These are phyloP conservation scores for Meleagris gallopavo DNA, from an alignment of 2,113 vertebrate species.

Conservation along the genomic window DNA sequence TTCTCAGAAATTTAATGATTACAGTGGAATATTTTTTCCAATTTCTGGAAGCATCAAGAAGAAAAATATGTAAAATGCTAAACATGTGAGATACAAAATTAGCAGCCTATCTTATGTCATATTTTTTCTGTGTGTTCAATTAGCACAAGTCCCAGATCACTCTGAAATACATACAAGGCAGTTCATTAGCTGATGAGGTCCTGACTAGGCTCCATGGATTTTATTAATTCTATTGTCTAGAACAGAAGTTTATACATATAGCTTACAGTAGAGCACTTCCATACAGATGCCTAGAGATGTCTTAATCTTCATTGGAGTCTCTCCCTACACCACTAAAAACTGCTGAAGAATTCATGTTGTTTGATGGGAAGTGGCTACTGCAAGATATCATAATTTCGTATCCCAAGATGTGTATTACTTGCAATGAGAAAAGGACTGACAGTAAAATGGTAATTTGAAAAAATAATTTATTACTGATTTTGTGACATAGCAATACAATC, in stretches of 20 bases:
- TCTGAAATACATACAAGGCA: not conserved
- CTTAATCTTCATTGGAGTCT: not conserved
- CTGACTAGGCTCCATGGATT: not conserved
- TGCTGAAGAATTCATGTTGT: not conserved
- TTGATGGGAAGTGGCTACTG: not conserved
- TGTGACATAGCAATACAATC: not conserved
- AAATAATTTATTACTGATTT: not conserved
- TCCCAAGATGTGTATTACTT: not conserved
- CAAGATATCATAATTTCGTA: not conserved
- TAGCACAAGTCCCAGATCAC: not conserved
- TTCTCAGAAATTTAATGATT: not conserved
- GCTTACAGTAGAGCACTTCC: not conserved
- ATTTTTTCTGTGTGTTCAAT: not conserved
- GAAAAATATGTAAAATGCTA: not conserved
- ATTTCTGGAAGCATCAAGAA: not conserved
- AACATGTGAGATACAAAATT: not conserved
- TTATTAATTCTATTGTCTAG: not conserved
- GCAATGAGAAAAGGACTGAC: not conserved
- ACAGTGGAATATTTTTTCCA: not conserved
- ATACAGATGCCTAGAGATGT: not conserved
- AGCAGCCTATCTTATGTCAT: not conserved
- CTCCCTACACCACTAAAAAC: not conserved
- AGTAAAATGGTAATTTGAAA: not conserved
- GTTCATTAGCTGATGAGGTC: not conserved
- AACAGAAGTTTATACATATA: not conserved